Conservation (phyloP, 2,797 vertebrate genomes). For the Moxostoma hubbsi region DNA sequence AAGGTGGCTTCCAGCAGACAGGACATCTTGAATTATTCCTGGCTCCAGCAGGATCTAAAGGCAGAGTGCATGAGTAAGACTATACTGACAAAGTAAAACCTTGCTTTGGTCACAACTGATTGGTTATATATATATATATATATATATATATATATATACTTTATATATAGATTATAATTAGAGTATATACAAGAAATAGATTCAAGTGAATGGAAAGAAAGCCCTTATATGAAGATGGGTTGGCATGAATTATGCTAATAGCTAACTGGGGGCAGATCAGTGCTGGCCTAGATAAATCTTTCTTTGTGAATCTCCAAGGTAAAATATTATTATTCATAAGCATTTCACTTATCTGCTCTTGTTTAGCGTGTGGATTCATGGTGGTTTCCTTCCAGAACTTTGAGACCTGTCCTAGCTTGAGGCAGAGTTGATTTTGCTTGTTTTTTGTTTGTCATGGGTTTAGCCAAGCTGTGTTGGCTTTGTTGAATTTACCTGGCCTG, state of each 20-base stretch:
- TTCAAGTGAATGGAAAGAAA: too few relatives aligned
- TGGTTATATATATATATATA: background rate
- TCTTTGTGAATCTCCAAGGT: constrained; percentile 18
- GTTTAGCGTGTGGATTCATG: background rate
- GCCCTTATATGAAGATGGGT: too few relatives aligned
- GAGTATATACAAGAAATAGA: too few relatives aligned
- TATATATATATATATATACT: too few relatives aligned
- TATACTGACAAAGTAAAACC: constrained; percentile 5
- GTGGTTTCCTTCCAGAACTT: constrained; percentile 10
- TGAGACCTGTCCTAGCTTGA: constrained; percentile 19
- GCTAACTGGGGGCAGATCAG: background rate
- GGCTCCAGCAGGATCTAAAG: constrained; percentile 91
- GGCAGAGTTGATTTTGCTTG: background rate
- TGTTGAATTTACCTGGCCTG: constrained; percentile 87
- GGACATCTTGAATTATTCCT: constrained; percentile 91
- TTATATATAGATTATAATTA: too few relatives aligned
- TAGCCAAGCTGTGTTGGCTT: constrained; percentile 15
- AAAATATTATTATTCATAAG: constrained; percentile 24
- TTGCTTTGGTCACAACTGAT: background rate
- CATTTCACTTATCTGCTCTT: background rate
- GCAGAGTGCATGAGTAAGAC: constrained; percentile 38
- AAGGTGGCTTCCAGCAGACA: constrained; percentile 96
- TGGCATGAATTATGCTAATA: too few relatives aligned
- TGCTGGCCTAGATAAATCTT: constrained; percentile 32
- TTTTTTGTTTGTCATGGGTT: background rate